These are phyloP conservation scores for Meloidogyne exigua DNA, from an alignment of 1,140 invertebrate genomes.

Conservation along the genomic window DNA sequence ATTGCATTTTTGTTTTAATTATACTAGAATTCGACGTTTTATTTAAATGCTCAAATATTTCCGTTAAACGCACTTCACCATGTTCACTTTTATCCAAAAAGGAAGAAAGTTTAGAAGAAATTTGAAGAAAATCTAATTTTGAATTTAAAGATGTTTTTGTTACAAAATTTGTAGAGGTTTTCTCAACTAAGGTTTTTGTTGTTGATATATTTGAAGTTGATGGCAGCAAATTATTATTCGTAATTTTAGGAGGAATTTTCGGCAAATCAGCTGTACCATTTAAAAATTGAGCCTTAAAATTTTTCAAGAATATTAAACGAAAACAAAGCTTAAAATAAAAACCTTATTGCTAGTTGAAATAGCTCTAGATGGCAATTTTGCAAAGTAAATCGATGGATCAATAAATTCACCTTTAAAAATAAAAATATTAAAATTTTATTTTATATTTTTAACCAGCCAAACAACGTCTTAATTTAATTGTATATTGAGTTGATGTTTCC, in stretches of 20 bases:
- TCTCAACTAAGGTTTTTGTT: background rate
- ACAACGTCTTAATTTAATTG: background rate
- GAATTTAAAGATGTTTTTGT: background rate
- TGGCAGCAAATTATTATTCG: background rate
- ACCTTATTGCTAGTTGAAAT: background rate
- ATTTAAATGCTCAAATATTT: background rate
- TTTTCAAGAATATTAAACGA: too few species aligned
- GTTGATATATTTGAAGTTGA: background rate
- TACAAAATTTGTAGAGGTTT: background rate
- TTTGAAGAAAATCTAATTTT: conserved; percentile 3
- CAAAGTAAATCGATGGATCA: background rate
- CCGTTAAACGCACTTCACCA: background rate
- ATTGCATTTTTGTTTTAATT: background rate
- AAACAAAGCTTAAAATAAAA: too few species aligned
- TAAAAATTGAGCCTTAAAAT: too few species aligned
- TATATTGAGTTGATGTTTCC: background rate
- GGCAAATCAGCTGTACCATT: background rate
- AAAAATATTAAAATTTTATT: background rate
- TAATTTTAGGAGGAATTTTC: background rate
- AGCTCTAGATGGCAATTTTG: background rate
- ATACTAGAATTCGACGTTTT: background rate
- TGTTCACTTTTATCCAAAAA: background rate
- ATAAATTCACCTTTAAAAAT: background rate
- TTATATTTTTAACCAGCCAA: background rate
- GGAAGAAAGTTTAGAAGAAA: background rate